phyloP scores from a whole-genome alignment of 2,888 invertebrate species.

The Junonia oenone region DNA sequence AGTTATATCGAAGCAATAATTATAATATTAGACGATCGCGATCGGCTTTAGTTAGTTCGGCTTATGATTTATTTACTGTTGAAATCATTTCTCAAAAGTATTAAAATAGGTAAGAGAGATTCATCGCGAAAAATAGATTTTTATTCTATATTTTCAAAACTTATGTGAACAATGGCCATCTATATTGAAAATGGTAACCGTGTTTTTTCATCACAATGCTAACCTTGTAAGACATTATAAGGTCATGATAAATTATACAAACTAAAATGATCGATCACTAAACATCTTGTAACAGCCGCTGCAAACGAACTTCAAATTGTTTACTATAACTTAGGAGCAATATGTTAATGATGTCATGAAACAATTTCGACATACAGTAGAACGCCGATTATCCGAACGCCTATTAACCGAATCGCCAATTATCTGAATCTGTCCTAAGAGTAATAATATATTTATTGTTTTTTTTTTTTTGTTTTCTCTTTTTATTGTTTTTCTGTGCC shows the following conservation, averaged over 20 bases:
- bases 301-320: not conserved
- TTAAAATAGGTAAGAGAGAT: not conserved
- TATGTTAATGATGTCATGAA: not conserved
- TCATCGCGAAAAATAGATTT: too few relatives aligned
- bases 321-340: not conserved
- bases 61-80: not conserved
- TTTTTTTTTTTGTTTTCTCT: too few relatives aligned
- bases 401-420: too few relatives aligned
- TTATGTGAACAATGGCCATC: not conserved
- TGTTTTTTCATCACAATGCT: not conserved
- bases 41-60: conserved; percentile 1
- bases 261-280: conserved; percentile 18
- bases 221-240: conserved; percentile 19
- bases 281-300: not conserved
- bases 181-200: not conserved
- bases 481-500: too few relatives aligned
- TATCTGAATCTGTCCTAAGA: too few relatives aligned
- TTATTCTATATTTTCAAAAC: not conserved
- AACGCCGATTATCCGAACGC: too few relatives aligned
- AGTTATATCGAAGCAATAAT: conserved; percentile 14
- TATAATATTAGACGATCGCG: conserved; percentile 5
- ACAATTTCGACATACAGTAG: not conserved
- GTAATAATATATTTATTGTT: too few relatives aligned
- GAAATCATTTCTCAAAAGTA: not conserved
- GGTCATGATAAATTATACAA: conserved; percentile 18